A percentile compares a stretch with the other conserved stretches of the same genome.
phyloP scores from a whole-genome alignment of 2,888 invertebrate genomes.

The Hylaea fasciaria region DNA sequence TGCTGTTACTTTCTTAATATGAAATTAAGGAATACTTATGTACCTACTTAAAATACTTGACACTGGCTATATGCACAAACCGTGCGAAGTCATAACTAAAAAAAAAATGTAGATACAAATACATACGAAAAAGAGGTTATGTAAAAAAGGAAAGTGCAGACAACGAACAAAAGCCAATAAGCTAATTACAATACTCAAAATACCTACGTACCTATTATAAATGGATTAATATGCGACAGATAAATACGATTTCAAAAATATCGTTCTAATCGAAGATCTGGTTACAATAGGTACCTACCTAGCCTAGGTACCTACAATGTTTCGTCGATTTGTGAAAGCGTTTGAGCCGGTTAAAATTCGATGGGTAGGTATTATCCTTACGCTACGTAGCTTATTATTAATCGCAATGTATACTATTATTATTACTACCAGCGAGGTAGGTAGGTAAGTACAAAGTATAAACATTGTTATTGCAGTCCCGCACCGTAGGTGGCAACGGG shows the following conservation, averaged over 20 bases:
- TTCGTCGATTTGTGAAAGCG: conserved; percentile 66
- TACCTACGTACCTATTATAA: too few relatives aligned
- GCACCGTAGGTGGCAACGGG: conserved; percentile 52
- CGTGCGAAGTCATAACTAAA: too few relatives aligned
- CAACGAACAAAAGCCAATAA: too few relatives aligned
- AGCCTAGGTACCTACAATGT: conserved; percentile 65
- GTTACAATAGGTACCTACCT: background rate
- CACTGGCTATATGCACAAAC: too few relatives aligned
- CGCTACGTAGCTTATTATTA: background rate
- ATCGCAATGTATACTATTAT: background rate
- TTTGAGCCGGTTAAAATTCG: conserved; percentile 66
- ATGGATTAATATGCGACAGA: background rate
- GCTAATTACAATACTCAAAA: too few relatives aligned
- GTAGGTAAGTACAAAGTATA: background rate
- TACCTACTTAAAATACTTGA: too few relatives aligned
- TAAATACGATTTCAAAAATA: too few relatives aligned
- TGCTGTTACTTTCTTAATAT: too few relatives aligned
- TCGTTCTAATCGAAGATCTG: background rate
- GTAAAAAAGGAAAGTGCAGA: too few relatives aligned
- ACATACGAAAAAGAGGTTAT: background rate
- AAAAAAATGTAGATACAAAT: too few relatives aligned
- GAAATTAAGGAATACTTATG: too few relatives aligned
- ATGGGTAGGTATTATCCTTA: conserved; percentile 55
- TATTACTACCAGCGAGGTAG: too few relatives aligned
- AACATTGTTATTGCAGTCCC: conserved; percentile 47